phyloP scores from a whole-genome alignment of 2,113 vertebrate species.

The Pandion haliaetus region DNA sequence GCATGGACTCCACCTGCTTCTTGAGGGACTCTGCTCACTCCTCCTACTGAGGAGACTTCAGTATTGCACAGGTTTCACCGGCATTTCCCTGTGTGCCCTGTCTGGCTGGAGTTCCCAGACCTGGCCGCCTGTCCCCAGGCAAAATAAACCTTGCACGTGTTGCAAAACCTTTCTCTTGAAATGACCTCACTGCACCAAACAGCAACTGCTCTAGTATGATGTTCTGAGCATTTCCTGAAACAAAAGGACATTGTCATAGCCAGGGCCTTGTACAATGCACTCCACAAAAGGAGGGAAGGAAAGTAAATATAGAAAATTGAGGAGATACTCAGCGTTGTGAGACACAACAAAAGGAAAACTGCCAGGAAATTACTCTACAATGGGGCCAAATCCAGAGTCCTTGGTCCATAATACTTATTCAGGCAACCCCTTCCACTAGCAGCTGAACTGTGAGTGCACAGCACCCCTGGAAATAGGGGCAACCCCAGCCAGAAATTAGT shows the following conservation, averaged over 20 bases:
- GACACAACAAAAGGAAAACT: constrained; percentile 39
- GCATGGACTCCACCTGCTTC: background rate
- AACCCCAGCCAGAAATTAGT: background rate
- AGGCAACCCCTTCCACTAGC: background rate
- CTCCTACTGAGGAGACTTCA: background rate
- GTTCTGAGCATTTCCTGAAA: constrained; percentile 19
- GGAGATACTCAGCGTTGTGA: constrained; percentile 2
- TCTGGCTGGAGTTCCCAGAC: background rate
- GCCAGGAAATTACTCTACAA: constrained; percentile 40
- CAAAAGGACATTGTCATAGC: constrained; percentile 30
- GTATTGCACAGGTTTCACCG: background rate
- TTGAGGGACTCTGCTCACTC: background rate
- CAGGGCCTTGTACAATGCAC: background rate
- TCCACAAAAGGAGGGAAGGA: constrained; percentile 17
- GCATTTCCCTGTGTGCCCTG: background rate
- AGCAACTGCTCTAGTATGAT: background rate
- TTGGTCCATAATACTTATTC: background rate
- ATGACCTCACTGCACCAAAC: background rate
- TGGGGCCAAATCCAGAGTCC: background rate
- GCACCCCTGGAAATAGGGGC: background rate
- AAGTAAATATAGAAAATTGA: constrained; percentile 49
- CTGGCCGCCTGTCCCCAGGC: background rate
- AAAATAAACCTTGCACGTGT: background rate
- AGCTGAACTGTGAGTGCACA: background rate
- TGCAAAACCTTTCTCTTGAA: background rate